Conservation (phyloP, 2,797 vertebrate genomes). For the Molothrus aeneus region DNA sequence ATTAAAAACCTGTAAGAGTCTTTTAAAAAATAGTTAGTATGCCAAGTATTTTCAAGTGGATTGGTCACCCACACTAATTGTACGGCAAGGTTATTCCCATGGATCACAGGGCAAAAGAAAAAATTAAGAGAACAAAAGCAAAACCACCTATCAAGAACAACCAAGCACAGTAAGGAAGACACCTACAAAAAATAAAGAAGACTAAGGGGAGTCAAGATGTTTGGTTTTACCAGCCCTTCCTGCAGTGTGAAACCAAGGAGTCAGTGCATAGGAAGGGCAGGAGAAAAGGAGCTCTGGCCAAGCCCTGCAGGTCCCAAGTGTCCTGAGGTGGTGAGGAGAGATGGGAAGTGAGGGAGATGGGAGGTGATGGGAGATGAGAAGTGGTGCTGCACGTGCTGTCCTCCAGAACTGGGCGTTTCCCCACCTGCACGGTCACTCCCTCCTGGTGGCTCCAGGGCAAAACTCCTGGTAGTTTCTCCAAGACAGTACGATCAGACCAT, state of each 20-base stretch:
- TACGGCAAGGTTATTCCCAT: not conserved
- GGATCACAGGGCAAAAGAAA: not conserved
- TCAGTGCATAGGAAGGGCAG: not conserved
- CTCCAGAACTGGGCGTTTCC: accelerated
- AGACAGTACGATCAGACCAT: not conserved
- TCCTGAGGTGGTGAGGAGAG: not conserved
- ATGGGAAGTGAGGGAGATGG: not conserved
- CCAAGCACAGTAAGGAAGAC: not conserved
- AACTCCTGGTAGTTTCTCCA: not conserved
- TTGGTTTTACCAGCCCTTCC: not conserved
- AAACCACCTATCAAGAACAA: not conserved
- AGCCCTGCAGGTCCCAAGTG: accelerated
- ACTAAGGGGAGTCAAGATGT: not conserved
- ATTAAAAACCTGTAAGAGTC: not conserved
- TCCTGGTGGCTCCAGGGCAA: not conserved
- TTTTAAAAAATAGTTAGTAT: not conserved
- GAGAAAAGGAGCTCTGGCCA: not conserved
- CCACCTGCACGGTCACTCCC: not conserved
- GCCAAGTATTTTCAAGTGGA: not conserved
- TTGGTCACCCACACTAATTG: not conserved
- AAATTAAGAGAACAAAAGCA: not conserved
- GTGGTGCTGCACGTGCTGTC: not conserved
- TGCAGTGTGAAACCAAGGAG: not conserved
- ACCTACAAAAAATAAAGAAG: not conserved
- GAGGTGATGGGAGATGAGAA: no score